These are phyloP conservation scores for Clarias magur DNA, from an alignment of 2,113 vertebrate species.

Conservation along the genomic window DNA sequence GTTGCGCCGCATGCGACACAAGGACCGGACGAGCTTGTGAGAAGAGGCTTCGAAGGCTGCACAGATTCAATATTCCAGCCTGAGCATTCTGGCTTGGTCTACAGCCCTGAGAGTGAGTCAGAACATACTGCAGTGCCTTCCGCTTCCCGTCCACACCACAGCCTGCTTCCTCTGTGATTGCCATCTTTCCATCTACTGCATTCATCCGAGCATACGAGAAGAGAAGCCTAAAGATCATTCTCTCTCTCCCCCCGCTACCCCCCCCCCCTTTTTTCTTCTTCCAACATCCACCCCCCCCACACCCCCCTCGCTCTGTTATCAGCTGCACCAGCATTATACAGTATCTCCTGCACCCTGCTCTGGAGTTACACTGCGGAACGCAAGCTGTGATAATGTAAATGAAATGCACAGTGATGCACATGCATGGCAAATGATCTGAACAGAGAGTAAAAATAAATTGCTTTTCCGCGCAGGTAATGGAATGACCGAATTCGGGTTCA, in stretches of 20 bases:
- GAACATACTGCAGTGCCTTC: constrained; percentile 57
- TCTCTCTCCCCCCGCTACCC: not conserved
- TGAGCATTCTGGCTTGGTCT: constrained; percentile 57
- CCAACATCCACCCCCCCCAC: not conserved
- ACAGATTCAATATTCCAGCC: constrained; percentile 61
- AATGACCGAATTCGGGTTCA: not conserved
- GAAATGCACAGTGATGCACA: constrained; percentile 22
- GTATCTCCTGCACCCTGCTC: constrained; percentile 26
- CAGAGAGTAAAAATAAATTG: constrained; percentile 11
- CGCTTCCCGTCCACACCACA: constrained; percentile 51
- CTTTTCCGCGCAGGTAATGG: not conserved
- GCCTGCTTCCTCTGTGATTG: constrained; percentile 61
- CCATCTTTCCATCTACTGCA: constrained; percentile 59
- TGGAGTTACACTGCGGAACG: constrained; percentile 37
- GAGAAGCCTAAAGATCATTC: constrained; percentile 50
- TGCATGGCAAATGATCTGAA: not conserved
- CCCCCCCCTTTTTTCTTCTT: not conserved
- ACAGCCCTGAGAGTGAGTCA: constrained; percentile 58
- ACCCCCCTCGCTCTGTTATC: constrained; percentile 13
- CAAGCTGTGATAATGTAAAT: constrained; percentile 27
- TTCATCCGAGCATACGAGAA: constrained; percentile 49
- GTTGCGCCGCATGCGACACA: constrained; percentile 41
- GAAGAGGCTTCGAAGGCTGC: constrained; percentile 39
- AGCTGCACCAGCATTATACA: constrained; percentile 22
- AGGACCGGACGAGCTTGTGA: constrained; percentile 28